Evolutionary conservation across 2,113 vertebrate species (phyloP).

Genomic region (Struthidea cinerea): DNA sequence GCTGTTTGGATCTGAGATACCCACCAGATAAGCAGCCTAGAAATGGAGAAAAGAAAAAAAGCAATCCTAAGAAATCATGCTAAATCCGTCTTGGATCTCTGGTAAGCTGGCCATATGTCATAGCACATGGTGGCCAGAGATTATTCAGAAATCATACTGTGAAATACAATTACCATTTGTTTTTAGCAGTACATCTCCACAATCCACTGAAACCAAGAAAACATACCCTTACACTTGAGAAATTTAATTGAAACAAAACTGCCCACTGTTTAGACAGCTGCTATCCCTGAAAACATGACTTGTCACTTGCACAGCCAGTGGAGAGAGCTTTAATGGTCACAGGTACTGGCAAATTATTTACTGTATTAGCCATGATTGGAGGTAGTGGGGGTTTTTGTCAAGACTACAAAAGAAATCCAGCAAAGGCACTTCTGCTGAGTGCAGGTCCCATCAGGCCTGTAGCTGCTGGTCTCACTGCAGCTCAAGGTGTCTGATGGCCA

Average conservation of each 20-base stretch:
- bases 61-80: not conserved
- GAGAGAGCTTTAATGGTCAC: not conserved
- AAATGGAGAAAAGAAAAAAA: not conserved
- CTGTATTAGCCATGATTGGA: not conserved
- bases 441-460: not conserved
- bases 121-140: not conserved
- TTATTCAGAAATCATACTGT: not conserved
- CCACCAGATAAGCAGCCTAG: slow-evolving; percentile 95
- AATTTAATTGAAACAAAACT: not conserved
- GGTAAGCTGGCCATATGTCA: not conserved
- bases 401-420: not conserved
- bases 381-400: not conserved
- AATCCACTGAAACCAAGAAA: not conserved
- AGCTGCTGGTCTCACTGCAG: not conserved
- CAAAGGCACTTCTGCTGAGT: not conserved
- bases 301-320: not conserved
- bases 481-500: not conserved
- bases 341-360: not conserved
- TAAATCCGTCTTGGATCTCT: not conserved
- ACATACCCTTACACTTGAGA: not conserved
- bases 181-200: not conserved
- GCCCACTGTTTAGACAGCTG: not conserved
- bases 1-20: slow-evolving; percentile 96
- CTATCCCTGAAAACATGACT: not conserved
- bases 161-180: not conserved